Base-by-base conservation (phyloP, 2,797 vertebrate genomes). In the Halcyon badia region DNA sequence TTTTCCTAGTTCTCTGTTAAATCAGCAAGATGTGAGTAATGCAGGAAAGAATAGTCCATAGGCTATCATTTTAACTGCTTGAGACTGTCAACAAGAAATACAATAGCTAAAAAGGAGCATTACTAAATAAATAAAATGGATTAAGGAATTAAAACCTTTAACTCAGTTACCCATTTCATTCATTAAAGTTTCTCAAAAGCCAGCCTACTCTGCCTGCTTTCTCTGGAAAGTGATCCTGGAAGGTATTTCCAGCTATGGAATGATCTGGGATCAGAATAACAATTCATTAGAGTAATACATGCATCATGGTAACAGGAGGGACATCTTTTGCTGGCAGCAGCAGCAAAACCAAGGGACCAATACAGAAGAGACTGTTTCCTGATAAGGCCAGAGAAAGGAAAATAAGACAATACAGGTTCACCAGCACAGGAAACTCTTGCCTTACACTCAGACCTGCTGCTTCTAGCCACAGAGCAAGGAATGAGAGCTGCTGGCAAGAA, bases 361-460 rank as follows among this genome's bases (percentile, higher is more conserved):
- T 33, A 54, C 26, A 83, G 79, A 94, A 85, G 26, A 87, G 52
- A 31, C 41, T 60, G 46, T 77, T 96, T 88, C 85, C 79, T 95
- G 85, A 56, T 35, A 60, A 89, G 25, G 12, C 25, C 51, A 65
- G 66, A 60, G 70, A 88, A 94, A 88, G 65, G 82, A 91, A 89
- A 81, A 83, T 12, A 60, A 33, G 69, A 91, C 87, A 90, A 91
- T 76, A 61, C 28, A 73, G 28, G 16, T 76, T 76, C 57, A 48
- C 72, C 76, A 65, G 73, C 48, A 87, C 80, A 95, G 87, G 90
- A 97, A 96, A 79, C 62, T 35, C 35, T 72, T 91, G 83, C 28
- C n/a, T 70, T 90, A 87, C 35, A 42, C 54, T 41, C 62, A 12
- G 51, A 66, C 14, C 49, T 76, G 31, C 73, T 76, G 44, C 76